Base-by-base conservation (phyloP, 1,140 invertebrate genomes). In the Drosophila suzukii region DNA sequence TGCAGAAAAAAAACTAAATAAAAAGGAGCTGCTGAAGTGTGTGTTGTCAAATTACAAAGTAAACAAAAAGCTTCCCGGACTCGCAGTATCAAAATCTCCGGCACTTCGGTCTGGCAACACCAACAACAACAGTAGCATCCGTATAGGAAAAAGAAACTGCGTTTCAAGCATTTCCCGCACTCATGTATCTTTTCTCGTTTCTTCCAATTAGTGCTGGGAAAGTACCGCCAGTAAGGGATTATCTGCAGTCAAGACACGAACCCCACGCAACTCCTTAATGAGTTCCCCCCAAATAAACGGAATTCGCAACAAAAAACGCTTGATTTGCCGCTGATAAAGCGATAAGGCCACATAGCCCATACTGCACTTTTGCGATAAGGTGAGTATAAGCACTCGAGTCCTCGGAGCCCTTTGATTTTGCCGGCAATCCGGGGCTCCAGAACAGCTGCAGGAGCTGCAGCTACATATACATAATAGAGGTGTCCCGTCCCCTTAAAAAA, bases 341-440 rank as follows among this genome's bases (percentile, higher is more conserved):
- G 73, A 59, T 66, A 65, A 78, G 57, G 36, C 34, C 11, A n/a
- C 15, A 34, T 15, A 46, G 27, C 32, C 32, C 79, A 86, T 62
- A 83, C 79, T 86, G 84, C 79, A 86, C 66, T 89, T 89, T 49
- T 77, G 75, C 84, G 83, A 86, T 86, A 86, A 89, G 84, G 83
- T 88, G 49, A 88, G 83, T 81, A 85, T 81, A 81, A 86, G 81
- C 61, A 85, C 51, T 55, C 34, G 8, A 24, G 32, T 32, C n/a
- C 15, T 30, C 6, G 7, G 44, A 53, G 13, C 34, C 11, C 36
- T 20, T n/a, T 27, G 43, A 30, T 38, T 43, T 62, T 38, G 65
- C 54, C 47, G 74, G 73, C 63, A 66, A 10, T 30, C 36, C 11
- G 41, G 43, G 60, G 27, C 38, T 63, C 60, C 65, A 84, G 81